A percentile compares a stretch with the other conserved stretches of the same genome.
phyloP scores from a whole-genome alignment of 2,797 vertebrate species.

The Pangasius sanitwongsei region DNA sequence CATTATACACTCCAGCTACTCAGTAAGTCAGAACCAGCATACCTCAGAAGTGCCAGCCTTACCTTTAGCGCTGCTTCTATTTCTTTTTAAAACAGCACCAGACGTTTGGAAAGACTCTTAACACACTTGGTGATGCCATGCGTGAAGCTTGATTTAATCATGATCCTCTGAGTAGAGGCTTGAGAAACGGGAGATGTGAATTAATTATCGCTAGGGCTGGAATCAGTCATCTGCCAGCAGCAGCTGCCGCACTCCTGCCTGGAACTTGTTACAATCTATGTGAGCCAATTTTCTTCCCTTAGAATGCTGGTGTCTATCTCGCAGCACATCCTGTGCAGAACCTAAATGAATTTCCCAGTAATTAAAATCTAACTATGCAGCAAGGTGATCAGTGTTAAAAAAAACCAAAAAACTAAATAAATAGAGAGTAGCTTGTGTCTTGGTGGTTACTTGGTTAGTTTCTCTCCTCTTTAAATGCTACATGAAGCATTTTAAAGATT shows the following conservation, averaged over 20 bases:
- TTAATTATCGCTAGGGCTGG: constrained; percentile 48
- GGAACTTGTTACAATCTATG: constrained; percentile 44
- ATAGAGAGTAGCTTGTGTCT: neutral
- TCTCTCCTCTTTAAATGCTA: neutral
- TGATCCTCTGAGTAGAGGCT: constrained; percentile 25
- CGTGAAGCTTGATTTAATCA: constrained; percentile 41
- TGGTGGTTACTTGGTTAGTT: neutral
- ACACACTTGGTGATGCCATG: neutral
- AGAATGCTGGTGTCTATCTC: constrained; percentile 41
- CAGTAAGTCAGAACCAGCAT: neutral
- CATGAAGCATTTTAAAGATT: neutral
- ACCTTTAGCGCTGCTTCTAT: neutral
- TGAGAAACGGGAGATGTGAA: constrained; percentile 41
- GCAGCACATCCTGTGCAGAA: constrained; percentile 32
- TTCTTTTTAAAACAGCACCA: neutral
- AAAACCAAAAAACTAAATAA: neutral
- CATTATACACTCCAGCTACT: neutral
- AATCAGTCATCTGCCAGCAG: constrained; percentile 50
- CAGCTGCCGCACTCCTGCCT: constrained; percentile 54
- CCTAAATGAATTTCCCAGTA: constrained; percentile 40
- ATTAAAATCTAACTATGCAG: constrained; percentile 40
- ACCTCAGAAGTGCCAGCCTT: neutral
- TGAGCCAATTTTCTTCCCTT: constrained; percentile 40
- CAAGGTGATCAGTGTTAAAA: neutral
- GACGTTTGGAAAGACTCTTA: neutral